Conservation (phyloP, 2,113 vertebrate species). For the Sitta europaea region DNA sequence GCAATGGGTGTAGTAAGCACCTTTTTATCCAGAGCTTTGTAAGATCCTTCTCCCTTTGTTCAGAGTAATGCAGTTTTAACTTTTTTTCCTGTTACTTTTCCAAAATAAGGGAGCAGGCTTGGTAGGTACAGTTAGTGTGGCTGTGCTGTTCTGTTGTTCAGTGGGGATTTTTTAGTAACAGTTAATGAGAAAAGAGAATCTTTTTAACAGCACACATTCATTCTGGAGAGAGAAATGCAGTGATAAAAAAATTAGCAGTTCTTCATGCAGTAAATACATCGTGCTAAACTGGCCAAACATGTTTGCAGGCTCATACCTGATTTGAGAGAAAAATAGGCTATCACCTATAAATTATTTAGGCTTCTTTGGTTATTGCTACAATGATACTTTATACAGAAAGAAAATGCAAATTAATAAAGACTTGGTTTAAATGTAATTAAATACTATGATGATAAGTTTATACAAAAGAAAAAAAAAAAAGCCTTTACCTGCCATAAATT, state of each 20-base stretch:
- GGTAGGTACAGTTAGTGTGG: neutral
- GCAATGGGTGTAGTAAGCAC: neutral
- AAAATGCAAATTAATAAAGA: neutral
- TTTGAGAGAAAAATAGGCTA: neutral
- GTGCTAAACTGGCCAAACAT: neutral
- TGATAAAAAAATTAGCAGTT: neutral
- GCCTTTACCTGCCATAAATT: neutral
- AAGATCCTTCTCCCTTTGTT: neutral
- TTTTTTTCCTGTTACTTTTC: neutral
- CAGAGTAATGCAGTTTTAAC: neutral
- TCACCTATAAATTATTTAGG: neutral
- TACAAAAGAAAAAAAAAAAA: neutral
- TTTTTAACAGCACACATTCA: neutral
- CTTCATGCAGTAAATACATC: neutral
- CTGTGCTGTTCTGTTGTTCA: neutral
- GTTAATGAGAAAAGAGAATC: neutral
- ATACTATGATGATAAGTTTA: neutral
- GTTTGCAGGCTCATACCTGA: neutral
- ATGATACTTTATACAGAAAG: neutral
- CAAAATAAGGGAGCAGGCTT: neutral
- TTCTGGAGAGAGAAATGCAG: neutral
- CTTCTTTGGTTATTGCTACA: neutral
- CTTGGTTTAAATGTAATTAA: neutral
- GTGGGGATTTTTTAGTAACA: neutral
- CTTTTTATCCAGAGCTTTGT: neutral